Evolutionary conservation across 2,113 vertebrate genomes (phyloP), one percentile per base, ranked within the genome.

Genomic region (Pica pica): DNA sequence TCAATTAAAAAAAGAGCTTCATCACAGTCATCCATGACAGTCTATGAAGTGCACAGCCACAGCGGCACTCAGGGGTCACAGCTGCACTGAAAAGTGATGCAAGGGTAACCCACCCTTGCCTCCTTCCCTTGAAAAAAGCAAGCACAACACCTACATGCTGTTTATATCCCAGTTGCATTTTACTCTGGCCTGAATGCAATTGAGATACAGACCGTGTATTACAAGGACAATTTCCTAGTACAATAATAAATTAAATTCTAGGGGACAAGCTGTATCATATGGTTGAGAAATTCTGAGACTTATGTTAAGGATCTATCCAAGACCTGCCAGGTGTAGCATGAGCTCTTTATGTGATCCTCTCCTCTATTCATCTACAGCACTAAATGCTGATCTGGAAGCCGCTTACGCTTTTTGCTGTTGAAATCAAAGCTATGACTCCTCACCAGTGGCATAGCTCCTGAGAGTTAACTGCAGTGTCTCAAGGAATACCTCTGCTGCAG

Each of bases 281-380:
- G 7, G 11, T 9, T 41, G 57, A 81, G 41, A 82, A 93, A 76
- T 74, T 90, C 55, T 42, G 49, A 78, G 35, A 28, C 13, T 68
- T 42, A 67, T 23, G 15, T 31, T 70, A 68, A 74, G 37, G 7
- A 71, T 70, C 74, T 65, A 46, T 39, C 5, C 13, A 47, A 56
- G 13, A 73, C 2, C 9, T 3, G 0, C 17, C 4, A 73, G 26
- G 15, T 28, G 2, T 6, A 65, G 4, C 35, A 46, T 0, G 1
- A 81, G 18, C 9, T 84, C 7, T 79, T 82, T 26, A 28, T 79
- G 31, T 59, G 28, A 73, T 50, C 39, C 9, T 56, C 56, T 81
- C 23, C 7, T 53, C 44, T 75, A 7, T 49, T 61, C 33, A 52
- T 28, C 28, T 57, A 10, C 1, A 4, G 9, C 18, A 53, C 19